Conservation (phyloP, 2,113 vertebrate genomes). For the Entelurus aequoreus region DNA sequence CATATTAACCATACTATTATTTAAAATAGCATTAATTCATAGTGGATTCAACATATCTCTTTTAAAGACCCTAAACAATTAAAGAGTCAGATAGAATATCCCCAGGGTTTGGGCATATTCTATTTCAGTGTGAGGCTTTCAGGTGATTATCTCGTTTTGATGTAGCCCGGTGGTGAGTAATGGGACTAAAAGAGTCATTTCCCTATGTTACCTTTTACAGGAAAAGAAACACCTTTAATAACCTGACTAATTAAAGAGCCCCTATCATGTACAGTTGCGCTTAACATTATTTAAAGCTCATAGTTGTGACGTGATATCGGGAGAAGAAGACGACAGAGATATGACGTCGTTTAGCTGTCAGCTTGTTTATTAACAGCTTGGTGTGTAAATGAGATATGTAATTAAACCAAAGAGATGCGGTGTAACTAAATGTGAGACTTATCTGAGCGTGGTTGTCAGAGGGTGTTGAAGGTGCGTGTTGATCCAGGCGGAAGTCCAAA, state of each 20-base stretch:
- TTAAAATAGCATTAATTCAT: slow-evolving; percentile 99
- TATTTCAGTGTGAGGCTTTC: slow-evolving; percentile 88
- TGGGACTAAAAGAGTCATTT: slow-evolving; percentile 89
- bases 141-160: slow-evolving; percentile 96
- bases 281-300: slow-evolving; percentile 18
- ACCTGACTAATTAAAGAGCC: slow-evolving; percentile 72
- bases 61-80: slow-evolving; percentile 99
- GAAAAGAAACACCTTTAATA: slow-evolving; percentile 81
- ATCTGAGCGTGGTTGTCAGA: too few species aligned
- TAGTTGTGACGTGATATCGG: too few species aligned
- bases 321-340: too few species aligned
- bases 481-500: too few species aligned
- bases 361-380: too few species aligned
- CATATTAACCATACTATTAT: slow-evolving; percentile 99
- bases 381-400: too few species aligned
- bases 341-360: too few species aligned
- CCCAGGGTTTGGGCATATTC: slow-evolving; percentile 85
- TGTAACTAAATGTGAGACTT: too few species aligned
- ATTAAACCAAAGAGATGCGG: too few species aligned
- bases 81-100: slow-evolving; percentile 97
- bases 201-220: slow-evolving; percentile 58
- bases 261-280: not conserved
- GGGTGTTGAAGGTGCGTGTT: too few species aligned
- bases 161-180: slow-evolving; percentile 90
- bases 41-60: slow-evolving; percentile 95